A percentile compares a stretch with the other conserved stretches of the same genome.
Evolutionary conservation across 2,113 vertebrate species (phyloP).

Genomic region (Tiliqua scincoides): DNA sequence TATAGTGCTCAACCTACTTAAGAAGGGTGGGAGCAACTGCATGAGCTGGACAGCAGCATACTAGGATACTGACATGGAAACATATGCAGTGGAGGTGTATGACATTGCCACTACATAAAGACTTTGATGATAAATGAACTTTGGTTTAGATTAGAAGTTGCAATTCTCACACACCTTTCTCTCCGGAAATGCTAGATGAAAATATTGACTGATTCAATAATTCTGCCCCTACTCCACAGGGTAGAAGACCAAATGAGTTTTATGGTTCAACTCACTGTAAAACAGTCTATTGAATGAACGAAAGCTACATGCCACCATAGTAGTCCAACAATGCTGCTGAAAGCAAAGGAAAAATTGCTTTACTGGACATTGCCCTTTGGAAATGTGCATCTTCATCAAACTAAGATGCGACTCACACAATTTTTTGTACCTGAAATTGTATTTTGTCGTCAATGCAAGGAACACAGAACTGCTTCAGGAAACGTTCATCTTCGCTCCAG

Average conservation of each 20-base stretch:
- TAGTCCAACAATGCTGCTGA: background rate
- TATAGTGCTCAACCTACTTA: background rate
- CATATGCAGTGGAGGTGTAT: background rate
- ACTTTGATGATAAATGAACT: background rate
- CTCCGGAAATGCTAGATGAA: background rate
- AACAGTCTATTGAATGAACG: background rate
- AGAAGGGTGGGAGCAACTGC: background rate
- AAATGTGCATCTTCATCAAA: no score
- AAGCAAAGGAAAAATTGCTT: background rate
- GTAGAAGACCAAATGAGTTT: background rate
- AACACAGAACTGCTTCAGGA: slow-evolving; percentile 87
- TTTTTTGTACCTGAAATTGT: slow-evolving; percentile 85
- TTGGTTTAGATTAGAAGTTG: background rate
- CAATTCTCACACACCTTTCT: background rate
- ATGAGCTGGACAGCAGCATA: background rate
- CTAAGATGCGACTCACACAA: background rate
- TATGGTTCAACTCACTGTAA: background rate
- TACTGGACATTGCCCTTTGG: background rate
- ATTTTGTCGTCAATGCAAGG: slow-evolving; percentile 81
- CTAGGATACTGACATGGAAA: background rate
- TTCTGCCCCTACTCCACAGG: background rate
- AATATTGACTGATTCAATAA: background rate
- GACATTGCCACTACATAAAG: background rate
- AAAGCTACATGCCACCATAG: background rate
- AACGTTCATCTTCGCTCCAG: slow-evolving; percentile 92